Percentiles rank a stretch among this genome's conserved stretches.
These are phyloP conservation scores for Chelonia mydas DNA, from an alignment of 2,797 vertebrate genomes.

Conservation along the genomic window DNA sequence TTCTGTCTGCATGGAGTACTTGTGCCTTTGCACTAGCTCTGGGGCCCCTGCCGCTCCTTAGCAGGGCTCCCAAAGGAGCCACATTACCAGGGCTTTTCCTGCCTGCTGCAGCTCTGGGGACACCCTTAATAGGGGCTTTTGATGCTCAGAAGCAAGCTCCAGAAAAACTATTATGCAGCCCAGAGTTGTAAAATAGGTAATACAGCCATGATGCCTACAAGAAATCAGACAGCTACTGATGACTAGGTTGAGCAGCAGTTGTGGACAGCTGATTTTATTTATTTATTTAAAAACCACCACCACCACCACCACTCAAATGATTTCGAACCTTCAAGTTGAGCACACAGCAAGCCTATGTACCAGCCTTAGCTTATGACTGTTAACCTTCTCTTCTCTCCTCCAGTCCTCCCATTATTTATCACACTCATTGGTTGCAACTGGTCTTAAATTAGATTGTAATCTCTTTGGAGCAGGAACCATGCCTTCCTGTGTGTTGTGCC, in stretches of 20 bases:
- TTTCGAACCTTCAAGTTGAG: not conserved
- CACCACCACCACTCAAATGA: not conserved
- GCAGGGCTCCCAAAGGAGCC: not conserved
- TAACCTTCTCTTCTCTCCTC: not conserved
- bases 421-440: not conserved
- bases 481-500: not conserved
- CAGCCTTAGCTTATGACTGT: not conserved
- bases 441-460: not conserved
- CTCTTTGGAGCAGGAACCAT: not conserved
- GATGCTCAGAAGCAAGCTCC: constrained; percentile 18
- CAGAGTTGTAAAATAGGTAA: constrained; percentile 14
- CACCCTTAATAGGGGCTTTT: not conserved
- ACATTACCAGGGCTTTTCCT: not conserved
- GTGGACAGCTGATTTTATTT: not conserved
- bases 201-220: not conserved
- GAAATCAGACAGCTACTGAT: not conserved
- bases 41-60: not conserved
- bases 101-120: not conserved
- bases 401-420: not conserved
- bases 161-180: constrained; percentile 16
- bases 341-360: not conserved
- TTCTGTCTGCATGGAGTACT: not conserved
- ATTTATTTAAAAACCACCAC: constrained; percentile 2
- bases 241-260: not conserved
- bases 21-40: not conserved